phyloP scores from a whole-genome alignment of 53 echinoderm and acorn worm genomes.

The Henricia sp. region DNA sequence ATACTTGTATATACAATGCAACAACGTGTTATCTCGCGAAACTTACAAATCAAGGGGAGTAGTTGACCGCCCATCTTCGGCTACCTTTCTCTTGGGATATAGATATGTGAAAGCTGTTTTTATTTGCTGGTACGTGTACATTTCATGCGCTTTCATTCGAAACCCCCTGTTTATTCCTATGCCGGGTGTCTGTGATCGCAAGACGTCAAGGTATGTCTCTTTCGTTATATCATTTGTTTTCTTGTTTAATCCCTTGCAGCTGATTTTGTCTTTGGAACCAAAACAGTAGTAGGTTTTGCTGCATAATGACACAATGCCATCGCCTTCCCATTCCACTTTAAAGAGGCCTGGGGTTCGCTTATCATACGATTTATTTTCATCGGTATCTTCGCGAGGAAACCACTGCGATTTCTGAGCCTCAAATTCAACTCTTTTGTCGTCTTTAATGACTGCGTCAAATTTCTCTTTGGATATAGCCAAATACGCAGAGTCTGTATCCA shows the following conservation, averaged over 20 bases:
- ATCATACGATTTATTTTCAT: constrained; percentile 35
- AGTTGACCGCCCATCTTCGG: constrained; percentile 2
- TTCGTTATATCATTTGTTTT: constrained; percentile 62
- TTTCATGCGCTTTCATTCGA: neutral
- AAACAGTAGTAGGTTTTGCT: constrained; percentile 78
- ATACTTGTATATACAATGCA: neutral
- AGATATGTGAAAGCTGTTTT: constrained; percentile 4
- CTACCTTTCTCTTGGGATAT: constrained; percentile 5
- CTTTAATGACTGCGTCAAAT: constrained; percentile 15
- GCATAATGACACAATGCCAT: constrained; percentile 38
- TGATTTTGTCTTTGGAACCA: constrained; percentile 65
- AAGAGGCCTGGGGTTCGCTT: constrained; percentile 70
- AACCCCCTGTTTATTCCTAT: constrained; percentile 8
- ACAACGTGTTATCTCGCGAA: neutral
- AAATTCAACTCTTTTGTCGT: constrained; percentile 1
- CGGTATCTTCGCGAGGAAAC: constrained; percentile 18
- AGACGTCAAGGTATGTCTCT: constrained; percentile 28
- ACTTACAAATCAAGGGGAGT: constrained; percentile 13
- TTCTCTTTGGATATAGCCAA: constrained; percentile 10
- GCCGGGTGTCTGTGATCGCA: neutral
- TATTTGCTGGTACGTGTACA: constrained; percentile 4
- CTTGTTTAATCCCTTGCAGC: constrained; percentile 73
- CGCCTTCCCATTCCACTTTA: constrained; percentile 69
- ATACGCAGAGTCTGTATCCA: constrained; percentile 30
- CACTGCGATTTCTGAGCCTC: neutral